phyloP scores from a whole-genome alignment of 1,140 invertebrate species.

The Aphelenchoides fujianensis region DNA sequence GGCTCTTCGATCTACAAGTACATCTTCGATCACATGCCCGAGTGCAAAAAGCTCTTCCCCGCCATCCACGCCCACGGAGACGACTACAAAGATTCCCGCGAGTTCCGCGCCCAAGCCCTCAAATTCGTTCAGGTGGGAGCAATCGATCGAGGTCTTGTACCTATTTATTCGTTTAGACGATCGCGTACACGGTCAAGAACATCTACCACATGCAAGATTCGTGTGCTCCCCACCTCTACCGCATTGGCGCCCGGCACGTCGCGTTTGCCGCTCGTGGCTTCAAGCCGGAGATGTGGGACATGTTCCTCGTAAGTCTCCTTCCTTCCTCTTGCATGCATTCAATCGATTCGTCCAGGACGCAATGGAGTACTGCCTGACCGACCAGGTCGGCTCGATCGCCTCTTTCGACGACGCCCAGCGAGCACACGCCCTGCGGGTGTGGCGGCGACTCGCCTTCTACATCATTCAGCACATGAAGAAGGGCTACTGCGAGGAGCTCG shows the following conservation, averaged over 20 bases:
- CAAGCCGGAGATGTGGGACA: slow-evolving; percentile 60
- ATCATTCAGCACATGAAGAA: slow-evolving; percentile 57
- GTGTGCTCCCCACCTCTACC: slow-evolving; percentile 43
- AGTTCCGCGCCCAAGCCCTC: slow-evolving; percentile 56
- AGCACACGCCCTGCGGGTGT: slow-evolving; percentile 48
- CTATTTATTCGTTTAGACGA: slow-evolving; percentile 46
- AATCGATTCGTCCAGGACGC: slow-evolving; percentile 54
- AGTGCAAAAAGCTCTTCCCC: slow-evolving; percentile 57
- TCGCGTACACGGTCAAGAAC: slow-evolving; percentile 59
- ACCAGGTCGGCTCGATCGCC: slow-evolving; percentile 42
- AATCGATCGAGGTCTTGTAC: slow-evolving; percentile 1
- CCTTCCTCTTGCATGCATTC: slow-evolving; percentile 17
- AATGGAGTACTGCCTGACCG: slow-evolving; percentile 49
- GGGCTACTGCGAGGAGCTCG: slow-evolving; percentile 30
- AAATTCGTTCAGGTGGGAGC: slow-evolving; percentile 56
- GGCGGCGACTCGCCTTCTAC: slow-evolving; percentile 55
- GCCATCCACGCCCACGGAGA: slow-evolving; percentile 56
- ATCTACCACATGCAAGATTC: slow-evolving; percentile 59
- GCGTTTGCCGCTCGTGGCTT: slow-evolving; percentile 57
- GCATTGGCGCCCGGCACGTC: slow-evolving; percentile 55
- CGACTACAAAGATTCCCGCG: slow-evolving; percentile 47
- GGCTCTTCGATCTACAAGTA: slow-evolving; percentile 55
- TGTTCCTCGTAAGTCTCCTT: slow-evolving; percentile 51
- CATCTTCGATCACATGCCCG: slow-evolving; percentile 57
- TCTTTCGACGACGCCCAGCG: slow-evolving; percentile 48